A percentile compares a stretch with the other conserved stretches of the same genome.
Evolutionary conservation across 2,888 invertebrate genomes (phyloP).

Genomic region (Synanthedon vespiformis): DNA sequence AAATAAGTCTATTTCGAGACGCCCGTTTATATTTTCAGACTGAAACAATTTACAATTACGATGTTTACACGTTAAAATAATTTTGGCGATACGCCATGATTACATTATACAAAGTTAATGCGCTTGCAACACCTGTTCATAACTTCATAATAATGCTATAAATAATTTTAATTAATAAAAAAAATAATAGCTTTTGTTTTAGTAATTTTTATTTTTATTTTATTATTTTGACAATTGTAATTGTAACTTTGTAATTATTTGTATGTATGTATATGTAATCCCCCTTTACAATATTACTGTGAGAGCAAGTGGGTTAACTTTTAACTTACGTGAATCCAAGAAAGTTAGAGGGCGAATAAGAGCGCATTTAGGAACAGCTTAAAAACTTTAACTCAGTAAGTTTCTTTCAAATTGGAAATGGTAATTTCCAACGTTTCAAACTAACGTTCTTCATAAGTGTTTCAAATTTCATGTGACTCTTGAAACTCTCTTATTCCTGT

Average conservation of each 20-base stretch:
- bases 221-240: no score
- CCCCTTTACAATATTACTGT: no score
- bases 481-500: neutral
- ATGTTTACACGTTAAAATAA: neutral
- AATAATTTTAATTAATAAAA: no score
- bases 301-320: no score
- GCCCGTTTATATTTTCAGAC: neutral
- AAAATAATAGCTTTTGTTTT: no score
- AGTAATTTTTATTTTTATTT: no score
- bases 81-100: neutral
- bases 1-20: neutral
- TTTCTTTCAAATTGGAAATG: slow-evolving; percentile 1
- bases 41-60: neutral
- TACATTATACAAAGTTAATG: neutral
- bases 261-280: no score
- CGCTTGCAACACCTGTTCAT: no score
- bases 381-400: neutral
- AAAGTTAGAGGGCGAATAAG: neutral
- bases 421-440: neutral
- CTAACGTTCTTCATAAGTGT: neutral
- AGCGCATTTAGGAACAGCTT: slow-evolving; percentile 1
- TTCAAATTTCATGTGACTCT: neutral
- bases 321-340: no score
- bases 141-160: no score
- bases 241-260: no score